A percentile compares a stretch with the other conserved stretches of the same genome.
Conservation (phyloP, 2,113 vertebrate genomes). For the Chloroceryle aenea region DNA sequence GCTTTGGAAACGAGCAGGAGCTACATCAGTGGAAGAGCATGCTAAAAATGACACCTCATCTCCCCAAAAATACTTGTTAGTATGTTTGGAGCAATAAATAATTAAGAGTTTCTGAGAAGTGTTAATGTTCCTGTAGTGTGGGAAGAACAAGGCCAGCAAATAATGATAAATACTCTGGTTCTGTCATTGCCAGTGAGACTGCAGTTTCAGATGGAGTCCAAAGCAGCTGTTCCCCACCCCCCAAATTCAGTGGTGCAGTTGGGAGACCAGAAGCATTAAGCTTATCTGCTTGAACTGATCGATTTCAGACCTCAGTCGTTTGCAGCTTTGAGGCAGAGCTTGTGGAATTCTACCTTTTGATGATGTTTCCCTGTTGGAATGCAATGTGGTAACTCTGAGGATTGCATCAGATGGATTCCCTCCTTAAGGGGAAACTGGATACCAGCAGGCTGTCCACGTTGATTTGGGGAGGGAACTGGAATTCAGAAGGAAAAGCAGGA, state of each 20-base stretch:
- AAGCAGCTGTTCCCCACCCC: neutral
- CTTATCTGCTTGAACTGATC: neutral
- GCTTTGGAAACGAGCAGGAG: neutral
- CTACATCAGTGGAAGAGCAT: neutral
- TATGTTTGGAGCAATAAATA: neutral
- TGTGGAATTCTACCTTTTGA: neutral
- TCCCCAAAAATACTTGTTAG: neutral
- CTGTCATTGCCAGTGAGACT: neutral
- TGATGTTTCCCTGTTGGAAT: constrained; percentile 22
- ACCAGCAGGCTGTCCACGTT: neutral
- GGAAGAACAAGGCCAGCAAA: neutral
- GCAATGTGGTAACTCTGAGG: neutral
- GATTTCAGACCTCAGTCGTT: neutral
- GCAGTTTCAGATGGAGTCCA: neutral
- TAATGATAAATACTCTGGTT: neutral
- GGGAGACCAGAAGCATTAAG: neutral
- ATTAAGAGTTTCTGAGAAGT: constrained; percentile 2
- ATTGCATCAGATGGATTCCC: neutral
- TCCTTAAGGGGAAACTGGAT: neutral
- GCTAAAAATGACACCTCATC: neutral
- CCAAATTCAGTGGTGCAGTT: neutral
- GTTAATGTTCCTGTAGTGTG: neutral
- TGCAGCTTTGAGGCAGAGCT: neutral
- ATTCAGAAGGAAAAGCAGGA: neutral
- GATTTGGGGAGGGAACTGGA: neutral